These are phyloP conservation scores for Orthonychiurus folsomi DNA, from an alignment of 2,888 invertebrate species.

Conservation along the genomic window DNA sequence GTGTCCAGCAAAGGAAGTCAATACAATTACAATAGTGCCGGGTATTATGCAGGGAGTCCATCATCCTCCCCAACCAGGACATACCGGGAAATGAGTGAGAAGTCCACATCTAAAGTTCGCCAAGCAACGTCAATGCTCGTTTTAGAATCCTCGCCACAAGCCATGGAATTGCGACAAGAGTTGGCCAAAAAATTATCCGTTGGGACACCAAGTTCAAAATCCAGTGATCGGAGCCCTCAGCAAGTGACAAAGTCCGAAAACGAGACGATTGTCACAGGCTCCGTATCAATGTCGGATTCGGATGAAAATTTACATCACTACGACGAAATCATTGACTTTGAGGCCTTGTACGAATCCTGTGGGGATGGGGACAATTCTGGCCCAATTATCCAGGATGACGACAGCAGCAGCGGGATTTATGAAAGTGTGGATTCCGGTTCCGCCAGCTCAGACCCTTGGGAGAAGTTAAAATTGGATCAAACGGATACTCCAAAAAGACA, in stretches of 20 bases:
- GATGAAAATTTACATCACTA: slow-evolving; percentile 21
- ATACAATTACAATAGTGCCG: background rate
- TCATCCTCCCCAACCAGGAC: background rate
- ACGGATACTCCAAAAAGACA: background rate
- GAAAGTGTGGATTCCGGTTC: slow-evolving; percentile 2
- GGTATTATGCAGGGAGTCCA: background rate
- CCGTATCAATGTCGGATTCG: background rate
- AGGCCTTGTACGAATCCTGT: slow-evolving; percentile 9
- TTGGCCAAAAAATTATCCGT: slow-evolving; percentile 28
- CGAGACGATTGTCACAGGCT: slow-evolving; percentile 11
- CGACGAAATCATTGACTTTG: slow-evolving; percentile 30
- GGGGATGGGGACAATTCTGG: background rate
- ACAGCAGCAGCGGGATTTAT: background rate
- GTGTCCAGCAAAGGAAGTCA: background rate
- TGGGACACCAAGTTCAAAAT: background rate
- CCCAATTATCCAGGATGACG: background rate
- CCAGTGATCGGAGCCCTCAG: background rate
- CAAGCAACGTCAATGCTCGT: slow-evolving; percentile 28
- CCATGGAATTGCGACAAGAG: slow-evolving; percentile 27
- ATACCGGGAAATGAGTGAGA: background rate
- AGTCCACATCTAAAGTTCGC: slow-evolving; percentile 17
- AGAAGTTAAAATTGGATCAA: slow-evolving; percentile 1
- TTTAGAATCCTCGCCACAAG: slow-evolving; percentile 29
- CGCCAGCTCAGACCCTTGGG: background rate
- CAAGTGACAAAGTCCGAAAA: background rate